phyloP scores from a whole-genome alignment of 2,113 vertebrate species.

The Hylia prasina region DNA sequence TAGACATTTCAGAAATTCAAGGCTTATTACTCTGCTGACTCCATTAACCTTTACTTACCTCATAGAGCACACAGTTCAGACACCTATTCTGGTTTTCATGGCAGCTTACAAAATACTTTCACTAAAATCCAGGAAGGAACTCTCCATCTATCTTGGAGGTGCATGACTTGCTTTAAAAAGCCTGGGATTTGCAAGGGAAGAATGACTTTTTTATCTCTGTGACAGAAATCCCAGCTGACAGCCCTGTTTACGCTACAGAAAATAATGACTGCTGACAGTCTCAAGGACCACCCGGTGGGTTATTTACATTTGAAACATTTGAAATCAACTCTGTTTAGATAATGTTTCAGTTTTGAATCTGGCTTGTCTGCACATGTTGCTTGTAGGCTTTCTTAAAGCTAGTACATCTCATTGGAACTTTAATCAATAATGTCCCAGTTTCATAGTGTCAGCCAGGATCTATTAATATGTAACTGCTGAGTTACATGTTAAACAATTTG shows the following conservation, averaged over 20 bases:
- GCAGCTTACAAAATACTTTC: neutral
- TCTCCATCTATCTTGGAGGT: neutral
- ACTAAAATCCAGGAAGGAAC: neutral
- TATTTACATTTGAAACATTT: slow-evolving; percentile 66
- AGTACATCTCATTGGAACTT: neutral
- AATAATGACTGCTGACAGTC: slow-evolving; percentile 64
- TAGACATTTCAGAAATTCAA: neutral
- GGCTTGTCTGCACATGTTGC: slow-evolving; percentile 46
- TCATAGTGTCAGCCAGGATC: slow-evolving; percentile 15
- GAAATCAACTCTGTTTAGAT: slow-evolving; percentile 68
- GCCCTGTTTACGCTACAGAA: slow-evolving; percentile 52
- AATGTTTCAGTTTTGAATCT: slow-evolving; percentile 62
- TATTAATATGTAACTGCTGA: neutral
- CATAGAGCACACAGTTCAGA: neutral
- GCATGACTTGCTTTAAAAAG: neutral
- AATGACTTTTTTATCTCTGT: slow-evolving; percentile 33
- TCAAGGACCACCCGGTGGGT: slow-evolving; percentile 55
- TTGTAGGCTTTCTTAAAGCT: slow-evolving; percentile 3
- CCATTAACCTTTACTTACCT: neutral
- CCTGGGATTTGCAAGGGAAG: neutral
- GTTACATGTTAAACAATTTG: slow-evolving; percentile 31
- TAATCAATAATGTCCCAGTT: slow-evolving; percentile 40
- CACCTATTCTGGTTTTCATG: neutral
- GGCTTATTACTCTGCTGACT: neutral
- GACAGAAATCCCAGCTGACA: slow-evolving; percentile 67